These are phyloP conservation scores for Odontamblyopus rebecca DNA, from an alignment of 2,797 vertebrate genomes.

Conservation along the genomic window DNA sequence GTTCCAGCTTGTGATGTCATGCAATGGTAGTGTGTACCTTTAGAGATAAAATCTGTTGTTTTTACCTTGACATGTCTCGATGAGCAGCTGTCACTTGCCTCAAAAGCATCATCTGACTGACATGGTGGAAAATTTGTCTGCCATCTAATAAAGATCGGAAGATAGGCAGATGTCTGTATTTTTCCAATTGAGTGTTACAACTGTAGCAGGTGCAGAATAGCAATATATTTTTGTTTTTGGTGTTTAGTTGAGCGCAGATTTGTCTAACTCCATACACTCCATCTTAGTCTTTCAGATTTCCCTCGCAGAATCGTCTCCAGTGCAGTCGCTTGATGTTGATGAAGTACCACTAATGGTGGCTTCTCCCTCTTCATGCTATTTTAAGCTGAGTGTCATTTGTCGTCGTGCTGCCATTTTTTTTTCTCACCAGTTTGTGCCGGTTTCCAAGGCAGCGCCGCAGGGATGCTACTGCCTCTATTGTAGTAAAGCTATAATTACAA, in stretches of 20 bases:
- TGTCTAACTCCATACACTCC: background rate
- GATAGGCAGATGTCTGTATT: no score
- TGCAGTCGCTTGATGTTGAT: constrained; percentile 12
- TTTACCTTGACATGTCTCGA: no score
- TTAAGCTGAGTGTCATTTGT: constrained; percentile 25
- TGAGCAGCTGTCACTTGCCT: no score
- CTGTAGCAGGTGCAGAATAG: background rate
- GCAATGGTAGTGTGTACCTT: no score
- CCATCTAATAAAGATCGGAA: no score
- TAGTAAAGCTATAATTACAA: constrained; percentile 66
- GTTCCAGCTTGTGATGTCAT: no score
- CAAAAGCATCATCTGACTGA: no score
- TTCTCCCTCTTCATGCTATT: constrained; percentile 19
- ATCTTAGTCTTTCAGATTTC: background rate
- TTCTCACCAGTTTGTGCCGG: constrained; percentile 35
- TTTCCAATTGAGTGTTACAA: background rate
- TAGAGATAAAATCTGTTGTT: no score
- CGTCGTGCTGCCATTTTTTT: constrained; percentile 25
- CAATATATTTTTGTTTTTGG: background rate
- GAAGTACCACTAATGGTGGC: constrained; percentile 4
- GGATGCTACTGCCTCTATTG: constrained; percentile 52
- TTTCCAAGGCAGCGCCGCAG: constrained; percentile 51
- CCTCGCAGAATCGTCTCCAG: background rate
- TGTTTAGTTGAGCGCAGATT: background rate
- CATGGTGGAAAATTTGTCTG: no score